Evolutionary conservation across 1,140 invertebrate genomes (phyloP), one percentile per base, ranked within the genome.

Genomic region (Meloidogyne hapla): DNA sequence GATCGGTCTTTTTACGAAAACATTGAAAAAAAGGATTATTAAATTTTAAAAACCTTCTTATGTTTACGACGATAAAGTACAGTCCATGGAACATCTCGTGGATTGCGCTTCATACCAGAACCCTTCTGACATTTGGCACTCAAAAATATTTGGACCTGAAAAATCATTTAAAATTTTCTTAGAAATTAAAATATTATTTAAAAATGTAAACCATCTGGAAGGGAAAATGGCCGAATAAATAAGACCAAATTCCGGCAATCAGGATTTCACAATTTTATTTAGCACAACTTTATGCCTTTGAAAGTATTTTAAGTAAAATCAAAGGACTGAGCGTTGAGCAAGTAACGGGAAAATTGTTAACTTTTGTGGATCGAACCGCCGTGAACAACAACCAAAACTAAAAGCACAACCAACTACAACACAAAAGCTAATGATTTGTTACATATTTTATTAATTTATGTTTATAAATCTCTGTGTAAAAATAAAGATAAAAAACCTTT

Each of bases 11-110:
- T n/a, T n/a, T n/a, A n/a, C n/a, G n/a, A n/a, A n/a, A n/a, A n/a
- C n/a, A n/a, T n/a, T n/a, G n/a, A n/a, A n/a, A n/a, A n/a, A n/a
- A n/a, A n/a, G n/a, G n/a, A n/a, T n/a, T n/a, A n/a, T n/a, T n/a
- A n/a, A 38, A 56, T 23, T 21, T 94, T 83, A 94, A 9, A 92
- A 81, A 96, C 96, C 88, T 99, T 99, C 90, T 98, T 98, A 89
- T 99, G 95, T 90, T 99, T 99, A 77, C 96, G 93, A 87, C 97
- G 93, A 91, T 99, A 99, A 9, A 99, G 90, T 25, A 99, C 95
- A 40, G 97, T 99, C 97, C 97, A 99, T 85, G 93, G 96, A 33
- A 98, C 94, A 89, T 98, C 96, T 88, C 97, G 93, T 74, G 97
- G 96, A 90, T 99, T 99, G 78, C 95, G 92, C 90, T 94, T 98